Base-by-base conservation (phyloP, 2,888 invertebrate species). In the Lumbricus terrestris region DNA sequence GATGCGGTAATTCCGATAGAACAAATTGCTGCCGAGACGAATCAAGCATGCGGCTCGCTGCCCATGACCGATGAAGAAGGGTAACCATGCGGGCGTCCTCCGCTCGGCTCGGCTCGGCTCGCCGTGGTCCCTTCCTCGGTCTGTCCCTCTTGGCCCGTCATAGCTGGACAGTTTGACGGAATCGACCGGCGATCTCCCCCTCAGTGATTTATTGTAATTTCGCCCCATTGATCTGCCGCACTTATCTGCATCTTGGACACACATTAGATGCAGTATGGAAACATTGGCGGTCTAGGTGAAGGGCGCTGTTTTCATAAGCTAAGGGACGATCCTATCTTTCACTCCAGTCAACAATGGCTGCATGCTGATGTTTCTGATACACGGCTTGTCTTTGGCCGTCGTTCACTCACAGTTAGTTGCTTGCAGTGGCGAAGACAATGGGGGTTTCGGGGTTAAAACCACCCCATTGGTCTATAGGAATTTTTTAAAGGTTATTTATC, bases 81-180 rank as follows among this genome's bases (percentile, higher is more conserved):
- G 29, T n/a, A n/a, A n/a, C n/a, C 69, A 69, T 29, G 69, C 69
- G 69, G 69, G 69, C 29, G 69, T 29, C n/a, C 69, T 3, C 29
- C n/a, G 69, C 69, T 69, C 69, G 69, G 8, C n/a, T 69, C 69
- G 69, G 47, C 18, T 4, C 18, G n/a, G n/a, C n/a, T n/a, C n/a
- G n/a, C n/a, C n/a, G n/a, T n/a, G n/a, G 23, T 23, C 1, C 47
- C 20, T 47, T 23, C 69, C 8, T 69, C 69, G 69, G 69, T 69
- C n/a, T 6, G 69, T n/a, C 69, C 69, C 69, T 69, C 4, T 69
- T 8, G 69, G 69, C 8, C 69, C 69, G n/a, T 69, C 69, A 69
- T 69, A 69, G 69, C 69, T n/a, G 69, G n/a, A n/a, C 69, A 69
- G 69, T 69, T 69, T 69, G 69, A 69, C 69, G 69, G 69, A 69